Base-by-base conservation (phyloP, 1,140 invertebrate species). In the Polypedilum pembai region DNA sequence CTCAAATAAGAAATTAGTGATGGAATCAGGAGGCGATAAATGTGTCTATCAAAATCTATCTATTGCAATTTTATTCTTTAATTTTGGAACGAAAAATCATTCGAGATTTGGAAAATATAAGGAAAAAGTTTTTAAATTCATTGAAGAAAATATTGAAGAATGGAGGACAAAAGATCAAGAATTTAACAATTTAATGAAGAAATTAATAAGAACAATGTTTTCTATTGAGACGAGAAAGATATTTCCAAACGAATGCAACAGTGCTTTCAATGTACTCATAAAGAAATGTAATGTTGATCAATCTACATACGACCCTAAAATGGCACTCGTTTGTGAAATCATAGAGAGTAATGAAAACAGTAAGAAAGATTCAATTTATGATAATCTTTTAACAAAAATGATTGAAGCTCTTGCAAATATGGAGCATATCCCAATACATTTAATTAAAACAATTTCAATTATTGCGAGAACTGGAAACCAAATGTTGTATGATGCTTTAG, bases 41-140 rank as follows among this genome's bases (percentile, higher is more conserved):
- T 80, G 80, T 75, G 18, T 76, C 63, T 75, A 77, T n/a, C 77
- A 84, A 77, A 79, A 80, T 77, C 76, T 82, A 0, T 75, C 74
- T 15, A 24, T 82, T 2, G 77, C 79, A 20, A 18, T 20, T 5
- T 10, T 69, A 7, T 69, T 69, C 20, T 21, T 69, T 8, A n/a
- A 18, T 10, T 69, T 69, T 21, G 8, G n/a, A 69, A 18, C 8
- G 1, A 69, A 69, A 20, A 18, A 69, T 20, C 17, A 21, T 5
- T 18, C 17, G 20, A 5, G 65, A 18, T 69, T 69, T 18, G n/a
- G 15, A 21, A 69, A 69, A 21, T 21, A 20, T 69, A n/a, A 18
- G 3, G 17, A 7, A 20, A 69, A 69, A 21, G 4, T n/a, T 18
- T 69, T 69, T 69, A 18, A 69, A 18, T 69, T 69, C 20, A 20